These are phyloP conservation scores for Lysandra bellargus DNA, from an alignment of 2,888 invertebrate genomes.

Conservation along the genomic window DNA sequence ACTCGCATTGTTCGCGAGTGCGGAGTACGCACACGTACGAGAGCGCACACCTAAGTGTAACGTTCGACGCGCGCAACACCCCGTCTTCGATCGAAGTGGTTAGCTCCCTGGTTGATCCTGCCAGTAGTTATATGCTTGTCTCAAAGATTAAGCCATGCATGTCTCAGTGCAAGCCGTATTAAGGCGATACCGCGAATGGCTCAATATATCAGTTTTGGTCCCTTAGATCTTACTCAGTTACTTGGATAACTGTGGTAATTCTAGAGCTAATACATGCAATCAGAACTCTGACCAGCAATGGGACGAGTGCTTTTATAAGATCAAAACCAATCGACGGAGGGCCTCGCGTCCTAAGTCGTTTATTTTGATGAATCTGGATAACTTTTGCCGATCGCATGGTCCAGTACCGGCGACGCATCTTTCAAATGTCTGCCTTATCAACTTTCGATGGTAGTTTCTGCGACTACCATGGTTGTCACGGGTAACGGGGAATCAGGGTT, in stretches of 20 bases:
- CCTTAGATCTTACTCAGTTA: conserved; percentile 72
- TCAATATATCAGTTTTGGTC: conserved; percentile 82
- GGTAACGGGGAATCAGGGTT: conserved; percentile 88
- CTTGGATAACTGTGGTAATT: conserved; percentile 82
- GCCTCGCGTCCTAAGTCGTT: conserved; percentile 60
- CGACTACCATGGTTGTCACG: conserved; percentile 85
- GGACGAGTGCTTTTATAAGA: conserved; percentile 63
- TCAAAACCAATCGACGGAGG: conserved; percentile 69
- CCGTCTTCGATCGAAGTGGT: too few relatives aligned
- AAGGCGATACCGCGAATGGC: conserved; percentile 82
- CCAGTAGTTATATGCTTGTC: too few relatives aligned
- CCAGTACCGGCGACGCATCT: conserved; percentile 79
- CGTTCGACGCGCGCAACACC: too few relatives aligned
- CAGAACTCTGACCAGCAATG: conserved; percentile 65
- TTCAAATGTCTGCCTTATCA: conserved; percentile 86
- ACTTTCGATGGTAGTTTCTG: conserved; percentile 84
- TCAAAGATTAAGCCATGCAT: too few relatives aligned
- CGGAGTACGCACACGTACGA: too few relatives aligned
- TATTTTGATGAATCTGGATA: conserved; percentile 71
- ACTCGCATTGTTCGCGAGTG: too few relatives aligned
- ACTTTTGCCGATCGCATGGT: conserved; percentile 60
- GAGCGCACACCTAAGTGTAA: too few relatives aligned
- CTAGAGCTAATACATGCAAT: conserved; percentile 85
- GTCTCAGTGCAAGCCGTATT: conserved; percentile 78
- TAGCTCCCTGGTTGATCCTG: too few relatives aligned